phyloP scores from a whole-genome alignment of 2,797 vertebrate species.

The Simalia tracyae region DNA sequence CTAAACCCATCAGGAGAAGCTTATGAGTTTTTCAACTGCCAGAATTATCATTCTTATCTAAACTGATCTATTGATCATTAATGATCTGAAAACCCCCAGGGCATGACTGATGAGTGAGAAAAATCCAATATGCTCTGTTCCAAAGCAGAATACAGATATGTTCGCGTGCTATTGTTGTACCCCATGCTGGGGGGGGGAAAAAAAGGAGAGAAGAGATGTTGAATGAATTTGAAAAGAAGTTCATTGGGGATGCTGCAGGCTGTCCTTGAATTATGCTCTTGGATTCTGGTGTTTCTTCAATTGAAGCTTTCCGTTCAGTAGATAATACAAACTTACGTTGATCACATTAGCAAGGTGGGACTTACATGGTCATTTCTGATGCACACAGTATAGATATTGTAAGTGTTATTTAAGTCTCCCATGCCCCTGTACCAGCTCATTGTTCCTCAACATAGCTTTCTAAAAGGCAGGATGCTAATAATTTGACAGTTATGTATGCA shows the following conservation, averaged over 20 bases:
- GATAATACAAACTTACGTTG: constrained; percentile 16
- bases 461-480: not conserved
- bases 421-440: not conserved
- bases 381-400: not conserved
- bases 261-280: constrained; percentile 46
- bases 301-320: constrained; percentile 2
- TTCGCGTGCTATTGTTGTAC: constrained; percentile 15
- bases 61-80: constrained; percentile 65
- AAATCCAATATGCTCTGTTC: constrained; percentile 58
- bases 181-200: not conserved
- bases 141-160: constrained; percentile 58
- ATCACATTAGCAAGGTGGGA: not conserved
- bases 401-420: constrained; percentile 7
- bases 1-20: constrained; percentile 33
- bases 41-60: constrained; percentile 64
- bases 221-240: constrained; percentile 53
- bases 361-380: not conserved
- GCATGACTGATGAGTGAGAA: constrained; percentile 48
- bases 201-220: constrained; percentile 22
- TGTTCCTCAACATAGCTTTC: not conserved
- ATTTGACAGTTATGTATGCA: not conserved
- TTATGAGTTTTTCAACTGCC: constrained; percentile 55
- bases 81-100: constrained; percentile 60
- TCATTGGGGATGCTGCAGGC: constrained; percentile 34
- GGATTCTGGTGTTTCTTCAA: not conserved